A percentile compares a stretch with the other conserved stretches of the same genome.
phyloP scores from a whole-genome alignment of 1,140 invertebrate species.

The Drosophila auraria region DNA sequence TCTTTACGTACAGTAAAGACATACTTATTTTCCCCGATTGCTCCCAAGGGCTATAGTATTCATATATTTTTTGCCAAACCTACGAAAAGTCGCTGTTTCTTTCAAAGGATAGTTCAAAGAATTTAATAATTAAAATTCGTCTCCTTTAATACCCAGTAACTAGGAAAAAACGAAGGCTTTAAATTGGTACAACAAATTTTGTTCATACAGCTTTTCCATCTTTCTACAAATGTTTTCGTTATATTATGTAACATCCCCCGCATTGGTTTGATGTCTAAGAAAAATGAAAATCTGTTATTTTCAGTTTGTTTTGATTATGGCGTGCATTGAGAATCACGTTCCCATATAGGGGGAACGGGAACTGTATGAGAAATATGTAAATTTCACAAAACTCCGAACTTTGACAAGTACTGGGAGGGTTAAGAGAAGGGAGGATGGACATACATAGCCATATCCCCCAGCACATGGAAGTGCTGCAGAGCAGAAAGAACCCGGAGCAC shows the following conservation, averaged over 20 bases:
- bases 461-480: conserved; percentile 44
- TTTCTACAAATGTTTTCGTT: conserved; percentile 4
- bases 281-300: conserved; percentile 49
- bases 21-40: neutral
- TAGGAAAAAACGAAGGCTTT: neutral
- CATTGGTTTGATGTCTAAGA: conserved; percentile 3
- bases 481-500: conserved; percentile 70
- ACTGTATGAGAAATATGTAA: conserved; percentile 29
- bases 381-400: conserved; percentile 22
- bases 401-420: conserved; percentile 5
- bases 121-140: neutral
- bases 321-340: conserved; percentile 28
- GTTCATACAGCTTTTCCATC: neutral
- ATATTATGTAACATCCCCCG: conserved; percentile 6
- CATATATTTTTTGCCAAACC: neutral
- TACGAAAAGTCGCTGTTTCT: neutral
- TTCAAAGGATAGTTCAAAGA: neutral
- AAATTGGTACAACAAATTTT: neutral
- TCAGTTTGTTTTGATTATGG: conserved; percentile 47
- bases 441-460: conserved; percentile 44
- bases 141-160: neutral
- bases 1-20: neutral
- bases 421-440: conserved; percentile 2
- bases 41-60: too few relatives aligned
- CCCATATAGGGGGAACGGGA: neutral